Percentiles rank a stretch among this genome's conserved stretches.
Evolutionary conservation across 2,888 invertebrate genomes (phyloP).

Genomic region (Drosophila paucipuncta): DNA sequence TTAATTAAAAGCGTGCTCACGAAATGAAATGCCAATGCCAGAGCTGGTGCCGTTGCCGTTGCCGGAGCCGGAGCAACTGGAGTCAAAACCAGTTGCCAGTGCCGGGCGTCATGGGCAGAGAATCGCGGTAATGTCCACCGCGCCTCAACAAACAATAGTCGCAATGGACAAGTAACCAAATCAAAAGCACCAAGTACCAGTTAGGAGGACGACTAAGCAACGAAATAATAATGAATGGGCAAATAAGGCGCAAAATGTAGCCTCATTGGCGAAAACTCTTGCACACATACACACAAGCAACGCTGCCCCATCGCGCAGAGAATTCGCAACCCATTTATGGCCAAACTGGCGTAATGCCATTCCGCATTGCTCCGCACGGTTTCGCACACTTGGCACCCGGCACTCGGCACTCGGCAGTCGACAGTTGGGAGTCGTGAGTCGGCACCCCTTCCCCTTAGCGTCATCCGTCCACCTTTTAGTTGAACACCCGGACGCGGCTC

Average conservation of each 20-base stretch:
- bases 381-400: neutral
- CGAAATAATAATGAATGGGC: slow-evolving; percentile 66
- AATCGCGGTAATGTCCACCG: slow-evolving; percentile 4
- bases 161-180: slow-evolving; percentile 27
- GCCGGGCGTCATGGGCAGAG: neutral
- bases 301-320: neutral
- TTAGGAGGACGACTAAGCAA: slow-evolving; percentile 31
- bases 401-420: neutral
- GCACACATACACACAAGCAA: slow-evolving; percentile 1
- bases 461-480: slow-evolving; percentile 5
- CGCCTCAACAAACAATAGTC: slow-evolving; percentile 55
- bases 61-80: neutral
- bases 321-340: slow-evolving; percentile 37
- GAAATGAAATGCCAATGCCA: slow-evolving; percentile 40
- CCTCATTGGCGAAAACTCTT: slow-evolving; percentile 13
- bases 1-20: slow-evolving; percentile 62
- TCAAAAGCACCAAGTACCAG: slow-evolving; percentile 29
- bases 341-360: slow-evolving; percentile 17
- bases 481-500: slow-evolving; percentile 4
- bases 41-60: neutral
- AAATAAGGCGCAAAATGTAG: slow-evolving; percentile 47
- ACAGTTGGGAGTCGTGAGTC: neutral
- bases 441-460: neutral
- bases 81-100: neutral
- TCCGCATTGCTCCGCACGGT: neutral